Evolutionary conservation across 2,797 vertebrate genomes (phyloP), one percentile per base, ranked within the genome.

Genomic region (Australoheros facetus): DNA sequence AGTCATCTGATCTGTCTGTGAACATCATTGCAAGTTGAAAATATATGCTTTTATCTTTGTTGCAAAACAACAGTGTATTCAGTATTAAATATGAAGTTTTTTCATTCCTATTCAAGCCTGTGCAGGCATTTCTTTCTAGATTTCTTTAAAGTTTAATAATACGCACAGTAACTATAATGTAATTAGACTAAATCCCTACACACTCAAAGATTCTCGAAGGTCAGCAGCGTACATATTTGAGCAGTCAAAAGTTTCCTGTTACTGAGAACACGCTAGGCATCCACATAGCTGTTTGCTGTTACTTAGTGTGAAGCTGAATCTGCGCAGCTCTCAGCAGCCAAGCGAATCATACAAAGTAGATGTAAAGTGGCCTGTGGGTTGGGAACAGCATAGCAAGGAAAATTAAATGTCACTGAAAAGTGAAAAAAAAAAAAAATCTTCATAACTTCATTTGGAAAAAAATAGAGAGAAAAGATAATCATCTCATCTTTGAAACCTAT

Each of bases 401-500:
- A 79, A 48, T 58, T 75, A 77, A 89, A 86, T 83, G 84, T 84
- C 77, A 78, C 62, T 48, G 72, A 78, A 58, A 60, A 70, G n/a
- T 3, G 34, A 55, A 21, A 4, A 16, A 51, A 51, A 57, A 76
- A 56, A 56, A 66, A 56, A 69, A 55, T 48, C 10, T 32, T 72
- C 73, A 80, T 75, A 76, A 72, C 74, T 88, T 89, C 19, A 90
- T 91, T 90, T 85, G 70, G 30, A 1, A 30, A 4, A 4, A n/a
- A 37, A 72, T 19, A 5, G 26, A 62, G 56, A 58, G 79, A 76
- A 83, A 81, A 89, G 86, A 90, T 88, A 78, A 86, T 86, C 80
- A 82, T 86, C 85, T 87, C 32, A 78, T 88, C 81, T 92, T 82
- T 87, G 89, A 88, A 84, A 90, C 48, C 2, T 56, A 71, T 74